Percentiles rank a stretch among this genome's conserved stretches.
Conservation (phyloP, 1,140 invertebrate species). For the Magallana angulata region DNA sequence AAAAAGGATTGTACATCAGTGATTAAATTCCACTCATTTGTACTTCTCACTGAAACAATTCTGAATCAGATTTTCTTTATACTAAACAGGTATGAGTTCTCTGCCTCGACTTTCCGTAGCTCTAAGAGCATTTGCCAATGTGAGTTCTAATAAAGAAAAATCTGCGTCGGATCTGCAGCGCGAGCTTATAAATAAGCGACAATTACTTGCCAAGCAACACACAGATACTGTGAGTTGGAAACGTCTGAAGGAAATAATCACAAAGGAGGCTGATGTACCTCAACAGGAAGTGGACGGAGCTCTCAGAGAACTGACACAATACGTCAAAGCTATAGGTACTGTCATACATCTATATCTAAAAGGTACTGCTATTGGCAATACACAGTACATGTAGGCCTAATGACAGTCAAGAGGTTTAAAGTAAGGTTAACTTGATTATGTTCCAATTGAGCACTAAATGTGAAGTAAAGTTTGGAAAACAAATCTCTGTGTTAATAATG, state of each 20-base stretch:
- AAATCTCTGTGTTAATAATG: too few species aligned
- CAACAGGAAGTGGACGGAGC: slow-evolving; percentile 59
- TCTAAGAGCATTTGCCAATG: slow-evolving; percentile 71
- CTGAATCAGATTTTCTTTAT: neutral
- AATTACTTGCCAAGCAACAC: slow-evolving; percentile 65
- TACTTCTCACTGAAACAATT: too few species aligned
- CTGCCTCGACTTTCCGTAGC: slow-evolving; percentile 74
- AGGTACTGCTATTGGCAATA: neutral
- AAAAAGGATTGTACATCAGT: too few species aligned
- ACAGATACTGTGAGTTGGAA: slow-evolving; percentile 69
- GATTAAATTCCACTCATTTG: too few species aligned
- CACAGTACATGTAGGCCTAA: too few species aligned
- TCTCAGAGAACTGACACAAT: slow-evolving; percentile 67
- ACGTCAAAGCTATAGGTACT: slow-evolving; percentile 59
- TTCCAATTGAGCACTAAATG: too few species aligned
- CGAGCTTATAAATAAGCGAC: slow-evolving; percentile 65
- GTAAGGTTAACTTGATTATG: too few species aligned
- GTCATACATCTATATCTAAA: neutral
- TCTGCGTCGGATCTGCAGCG: neutral
- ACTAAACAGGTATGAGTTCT: slow-evolving; percentile 53
- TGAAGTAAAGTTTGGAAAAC: too few species aligned
- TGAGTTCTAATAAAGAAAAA: slow-evolving; percentile 53
- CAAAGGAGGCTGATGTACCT: slow-evolving; percentile 57
- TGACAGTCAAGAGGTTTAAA: too few species aligned
- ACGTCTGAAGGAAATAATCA: slow-evolving; percentile 57